phyloP scores from a whole-genome alignment of 2,888 invertebrate genomes.

The Brachyptera risi region DNA sequence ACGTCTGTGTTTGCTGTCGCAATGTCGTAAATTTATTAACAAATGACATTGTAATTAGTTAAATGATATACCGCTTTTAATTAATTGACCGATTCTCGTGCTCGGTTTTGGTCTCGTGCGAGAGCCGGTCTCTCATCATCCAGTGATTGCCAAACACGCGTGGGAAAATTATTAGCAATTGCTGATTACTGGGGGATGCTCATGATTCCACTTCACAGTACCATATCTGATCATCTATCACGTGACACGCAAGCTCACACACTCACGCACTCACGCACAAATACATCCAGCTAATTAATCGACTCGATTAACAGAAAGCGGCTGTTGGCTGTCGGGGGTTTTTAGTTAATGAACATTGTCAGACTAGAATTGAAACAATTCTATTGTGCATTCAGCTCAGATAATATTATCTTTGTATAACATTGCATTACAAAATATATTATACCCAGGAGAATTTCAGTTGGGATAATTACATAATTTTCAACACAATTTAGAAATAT shows the following conservation, averaged over 20 bases:
- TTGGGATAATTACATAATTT: too few relatives aligned
- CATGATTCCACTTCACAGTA: not conserved
- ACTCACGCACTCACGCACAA: not conserved
- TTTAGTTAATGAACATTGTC: too few relatives aligned
- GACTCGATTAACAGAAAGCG: slow-evolving; percentile 19
- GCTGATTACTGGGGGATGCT: not conserved
- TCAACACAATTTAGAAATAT: too few relatives aligned
- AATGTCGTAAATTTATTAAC: too few relatives aligned
- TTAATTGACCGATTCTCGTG: not conserved
- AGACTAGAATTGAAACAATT: too few relatives aligned
- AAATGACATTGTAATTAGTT: not conserved
- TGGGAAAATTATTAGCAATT: not conserved
- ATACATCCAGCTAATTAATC: slow-evolving; percentile 8
- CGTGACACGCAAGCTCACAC: slow-evolving; percentile 1
- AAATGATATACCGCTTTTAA: not conserved
- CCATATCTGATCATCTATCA: not conserved
- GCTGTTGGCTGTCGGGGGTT: too few relatives aligned
- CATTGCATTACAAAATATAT: too few relatives aligned
- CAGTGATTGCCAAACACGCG: not conserved
- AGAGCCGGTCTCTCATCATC: not conserved
- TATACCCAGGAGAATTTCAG: too few relatives aligned
- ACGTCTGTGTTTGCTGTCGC: too few relatives aligned
- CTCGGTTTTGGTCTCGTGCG: not conserved
- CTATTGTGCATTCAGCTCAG: too few relatives aligned
- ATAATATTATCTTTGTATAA: too few relatives aligned